These are phyloP conservation scores for Tipula confusa DNA, from an alignment of 2,888 invertebrate species.

Conservation along the genomic window DNA sequence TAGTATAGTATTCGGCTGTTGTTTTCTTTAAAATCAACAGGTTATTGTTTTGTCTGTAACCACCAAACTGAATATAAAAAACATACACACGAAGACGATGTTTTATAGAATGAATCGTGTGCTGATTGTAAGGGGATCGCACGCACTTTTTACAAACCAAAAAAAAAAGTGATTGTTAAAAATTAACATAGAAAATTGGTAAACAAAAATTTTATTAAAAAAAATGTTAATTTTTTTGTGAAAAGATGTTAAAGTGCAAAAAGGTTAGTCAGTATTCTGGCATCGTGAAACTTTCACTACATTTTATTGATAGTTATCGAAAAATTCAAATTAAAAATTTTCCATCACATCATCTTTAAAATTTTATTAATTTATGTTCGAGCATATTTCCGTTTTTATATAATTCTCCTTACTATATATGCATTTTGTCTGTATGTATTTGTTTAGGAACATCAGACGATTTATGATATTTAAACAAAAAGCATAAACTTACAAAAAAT, in stretches of 20 bases:
- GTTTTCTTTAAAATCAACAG: background rate
- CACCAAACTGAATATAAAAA: background rate
- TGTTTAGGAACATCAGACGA: slow-evolving; percentile 4
- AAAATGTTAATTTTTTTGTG: background rate
- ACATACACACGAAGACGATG: background rate
- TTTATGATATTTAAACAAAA: background rate
- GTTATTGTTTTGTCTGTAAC: slow-evolving; percentile 21
- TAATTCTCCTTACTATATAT: background rate
- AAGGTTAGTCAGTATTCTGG: background rate
- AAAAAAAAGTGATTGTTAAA: background rate
- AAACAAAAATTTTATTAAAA: background rate
- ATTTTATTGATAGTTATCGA: background rate
- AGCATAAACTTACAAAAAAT: background rate
- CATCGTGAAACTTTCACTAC: background rate
- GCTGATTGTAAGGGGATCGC: background rate
- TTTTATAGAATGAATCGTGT: background rate
- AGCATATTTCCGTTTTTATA: background rate
- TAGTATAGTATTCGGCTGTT: background rate
- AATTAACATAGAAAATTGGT: background rate
- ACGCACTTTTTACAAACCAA: background rate
- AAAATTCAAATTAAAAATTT: background rate
- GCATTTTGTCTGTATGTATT: background rate
- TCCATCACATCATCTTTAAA: background rate
- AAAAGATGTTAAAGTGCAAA: background rate
- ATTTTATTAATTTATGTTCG: background rate